These are phyloP conservation scores for Nycticorax nycticorax DNA, from an alignment of 2,113 vertebrate species.

Conservation along the genomic window DNA sequence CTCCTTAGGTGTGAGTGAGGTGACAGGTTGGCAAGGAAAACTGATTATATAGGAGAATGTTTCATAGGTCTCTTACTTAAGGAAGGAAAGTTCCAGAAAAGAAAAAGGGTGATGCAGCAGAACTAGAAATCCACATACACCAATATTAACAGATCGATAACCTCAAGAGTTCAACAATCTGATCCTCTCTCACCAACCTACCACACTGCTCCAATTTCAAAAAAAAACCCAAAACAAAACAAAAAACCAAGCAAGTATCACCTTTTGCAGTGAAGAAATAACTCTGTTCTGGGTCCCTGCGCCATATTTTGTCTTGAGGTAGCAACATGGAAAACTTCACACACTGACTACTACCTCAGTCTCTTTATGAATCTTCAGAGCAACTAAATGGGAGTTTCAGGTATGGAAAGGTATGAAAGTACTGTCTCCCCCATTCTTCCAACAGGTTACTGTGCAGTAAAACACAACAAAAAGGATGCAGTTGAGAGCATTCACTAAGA, in stretches of 20 bases:
- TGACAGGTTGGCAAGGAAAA: neutral
- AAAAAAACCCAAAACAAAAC: neutral
- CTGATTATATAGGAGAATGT: neutral
- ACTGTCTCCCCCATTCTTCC: neutral
- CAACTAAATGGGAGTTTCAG: slow-evolving; percentile 18
- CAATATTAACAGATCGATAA: neutral
- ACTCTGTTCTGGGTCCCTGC: slow-evolving; percentile 39
- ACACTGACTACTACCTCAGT: slow-evolving; percentile 34
- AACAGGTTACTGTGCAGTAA: slow-evolving; percentile 24
- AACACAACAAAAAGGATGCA: slow-evolving; percentile 14
- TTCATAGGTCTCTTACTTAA: neutral
- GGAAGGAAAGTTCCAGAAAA: neutral
- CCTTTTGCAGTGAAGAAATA: neutral
- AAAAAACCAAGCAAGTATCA: neutral
- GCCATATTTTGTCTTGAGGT: slow-evolving; percentile 35
- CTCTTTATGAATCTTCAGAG: slow-evolving; percentile 9
- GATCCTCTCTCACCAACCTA: neutral
- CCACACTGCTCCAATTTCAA: neutral
- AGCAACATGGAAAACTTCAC: slow-evolving; percentile 45
- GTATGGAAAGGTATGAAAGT: neutral
- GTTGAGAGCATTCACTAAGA: slow-evolving; percentile 30
- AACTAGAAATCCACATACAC: slow-evolving; percentile 18
- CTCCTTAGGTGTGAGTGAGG: neutral
- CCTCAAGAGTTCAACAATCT: neutral
- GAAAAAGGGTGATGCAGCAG: neutral